These are phyloP conservation scores for Ondatra zibethicus DNA, from an alignment of 2,113 vertebrate genomes.

Conservation along the genomic window DNA sequence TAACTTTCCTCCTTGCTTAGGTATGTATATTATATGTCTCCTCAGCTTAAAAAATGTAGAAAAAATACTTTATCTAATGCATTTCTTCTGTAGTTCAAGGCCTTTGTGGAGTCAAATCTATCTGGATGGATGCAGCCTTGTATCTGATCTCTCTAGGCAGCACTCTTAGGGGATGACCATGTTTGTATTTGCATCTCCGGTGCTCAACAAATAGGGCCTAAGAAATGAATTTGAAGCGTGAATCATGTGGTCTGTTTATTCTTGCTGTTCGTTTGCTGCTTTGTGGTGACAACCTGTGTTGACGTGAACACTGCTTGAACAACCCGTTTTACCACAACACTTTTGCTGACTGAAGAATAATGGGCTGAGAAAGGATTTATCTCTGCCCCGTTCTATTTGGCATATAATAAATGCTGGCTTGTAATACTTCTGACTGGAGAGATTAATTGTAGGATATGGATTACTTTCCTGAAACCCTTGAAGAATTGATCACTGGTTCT, in stretches of 20 bases:
- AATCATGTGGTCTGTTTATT: neutral
- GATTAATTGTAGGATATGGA: constrained; percentile 14
- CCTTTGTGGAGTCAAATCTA: neutral
- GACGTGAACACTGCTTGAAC: neutral
- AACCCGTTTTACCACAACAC: neutral
- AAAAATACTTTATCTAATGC: neutral
- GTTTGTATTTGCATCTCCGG: neutral
- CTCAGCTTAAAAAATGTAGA: constrained; percentile 23
- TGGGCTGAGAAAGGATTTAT: neutral
- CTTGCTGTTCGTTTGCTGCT: constrained; percentile 21
- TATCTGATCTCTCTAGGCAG: neutral
- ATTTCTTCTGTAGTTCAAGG: neutral
- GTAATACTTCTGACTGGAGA: constrained; percentile 27
- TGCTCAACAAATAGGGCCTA: neutral
- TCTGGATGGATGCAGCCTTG: neutral
- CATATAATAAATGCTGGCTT: neutral
- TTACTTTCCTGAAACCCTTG: neutral
- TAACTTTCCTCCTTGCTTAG: constrained; percentile 12
- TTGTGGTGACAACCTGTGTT: neutral
- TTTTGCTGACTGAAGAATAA: neutral
- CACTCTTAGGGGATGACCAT: neutral
- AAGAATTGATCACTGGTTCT: neutral
- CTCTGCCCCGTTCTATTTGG: neutral
- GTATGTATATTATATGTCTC: constrained; percentile 1
- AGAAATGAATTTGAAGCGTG: neutral